Base-by-base conservation (phyloP, 2,888 invertebrate species). In the Ormyrus rosae region DNA sequence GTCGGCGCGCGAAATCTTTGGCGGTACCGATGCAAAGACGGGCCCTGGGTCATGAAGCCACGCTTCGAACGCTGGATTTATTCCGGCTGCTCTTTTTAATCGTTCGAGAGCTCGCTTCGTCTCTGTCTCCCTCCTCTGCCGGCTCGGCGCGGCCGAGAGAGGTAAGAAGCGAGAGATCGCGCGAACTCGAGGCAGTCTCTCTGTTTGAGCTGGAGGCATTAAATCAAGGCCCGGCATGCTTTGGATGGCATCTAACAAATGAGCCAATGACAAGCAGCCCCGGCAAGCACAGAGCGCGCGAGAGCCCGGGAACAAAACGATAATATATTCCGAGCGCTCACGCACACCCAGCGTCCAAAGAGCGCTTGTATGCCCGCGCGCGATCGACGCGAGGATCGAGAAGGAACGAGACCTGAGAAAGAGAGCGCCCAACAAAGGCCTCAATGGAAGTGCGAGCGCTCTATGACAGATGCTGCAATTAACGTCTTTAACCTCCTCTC, bases 221-320 rank as follows among this genome's bases (percentile, higher is more conserved):
- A 90, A 90, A 90, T 90, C 90, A 90, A 90, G 90, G 88, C 88
- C 90, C 89, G 89, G 90, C 90, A 90, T 90, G 90, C 90, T 90
- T 90, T 89, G 89, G 90, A 90, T 90, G 90, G 90, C 90, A 87
- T 89, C 89, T 90, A 90, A 90, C 90, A 90, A 90, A 90, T 90
- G 90, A 90, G 90, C 89, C 90, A 90, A 90, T 90, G 90, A 90
- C 90, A 90, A 89, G 89, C 89, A 88, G 86, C 90, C 88, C 87
- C 84, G 81, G 82, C 82, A 78, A 78, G 84, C 51, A 83, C 84
- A 10, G 84, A 81, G 83, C 82, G 82, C 78, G 78, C 84, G 85
- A 84, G 85, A 84, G 85, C 83, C 81, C 83, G 86, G 85, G 90
- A 90, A 89, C 90, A 90, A 90, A 90, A 90, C 90, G 89, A 90